These are phyloP conservation scores for Stegophylla sp. DNA, from an alignment of 2,888 invertebrate genomes.

Conservation along the genomic window DNA sequence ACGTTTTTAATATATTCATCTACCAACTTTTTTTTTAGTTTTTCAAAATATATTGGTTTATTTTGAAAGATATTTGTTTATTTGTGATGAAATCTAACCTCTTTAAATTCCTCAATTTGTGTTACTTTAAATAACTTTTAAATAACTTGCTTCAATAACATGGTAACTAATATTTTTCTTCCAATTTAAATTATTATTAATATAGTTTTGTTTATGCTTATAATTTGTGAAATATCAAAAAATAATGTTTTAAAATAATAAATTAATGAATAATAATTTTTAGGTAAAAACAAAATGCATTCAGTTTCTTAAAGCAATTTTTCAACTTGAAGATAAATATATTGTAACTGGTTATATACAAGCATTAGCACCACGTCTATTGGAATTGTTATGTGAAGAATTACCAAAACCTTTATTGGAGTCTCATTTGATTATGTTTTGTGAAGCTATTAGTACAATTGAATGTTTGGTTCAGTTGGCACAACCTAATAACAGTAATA, in stretches of 20 bases:
- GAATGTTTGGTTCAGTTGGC: constrained; percentile 78
- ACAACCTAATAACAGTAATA: constrained; percentile 76
- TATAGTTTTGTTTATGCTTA: too few species aligned
- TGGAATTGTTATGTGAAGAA: constrained; percentile 76
- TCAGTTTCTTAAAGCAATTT: constrained; percentile 79
- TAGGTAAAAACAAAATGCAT: constrained; percentile 80
- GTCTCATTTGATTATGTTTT: constrained; percentile 74
- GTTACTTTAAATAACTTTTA: too few species aligned
- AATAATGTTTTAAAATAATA: background rate
- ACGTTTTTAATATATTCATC: too few species aligned
- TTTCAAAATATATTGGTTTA: too few species aligned
- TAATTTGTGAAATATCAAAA: too few species aligned
- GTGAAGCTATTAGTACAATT: constrained; percentile 77
- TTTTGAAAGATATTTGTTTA: too few species aligned
- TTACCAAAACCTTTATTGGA: constrained; percentile 72
- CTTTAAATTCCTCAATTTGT: too few species aligned
- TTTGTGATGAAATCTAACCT: too few species aligned
- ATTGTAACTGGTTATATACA: constrained; percentile 83
- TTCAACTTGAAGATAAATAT: constrained; percentile 74
- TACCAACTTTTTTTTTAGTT: too few species aligned
- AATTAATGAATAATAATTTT: background rate
- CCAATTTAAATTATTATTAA: too few species aligned
- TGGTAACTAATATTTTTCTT: too few species aligned
- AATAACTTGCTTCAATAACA: too few species aligned
- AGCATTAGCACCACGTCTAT: constrained; percentile 78